Percentiles rank a stretch among this genome's conserved stretches.
These are phyloP conservation scores for Venturia canescens DNA, from an alignment of 1,140 invertebrate genomes.

Conservation along the genomic window DNA sequence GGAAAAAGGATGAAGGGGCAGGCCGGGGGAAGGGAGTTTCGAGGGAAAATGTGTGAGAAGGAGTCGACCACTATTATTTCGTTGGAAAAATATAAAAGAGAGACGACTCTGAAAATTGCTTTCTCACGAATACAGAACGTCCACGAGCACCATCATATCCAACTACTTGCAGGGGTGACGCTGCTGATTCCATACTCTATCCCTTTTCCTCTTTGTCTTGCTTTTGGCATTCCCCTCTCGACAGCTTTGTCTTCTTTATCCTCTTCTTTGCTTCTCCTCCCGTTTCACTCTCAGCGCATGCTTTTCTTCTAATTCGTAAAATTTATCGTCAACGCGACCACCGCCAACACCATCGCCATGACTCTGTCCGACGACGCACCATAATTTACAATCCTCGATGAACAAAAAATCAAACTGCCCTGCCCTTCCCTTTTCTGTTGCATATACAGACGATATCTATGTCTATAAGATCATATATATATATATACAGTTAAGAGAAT, in stretches of 20 bases:
- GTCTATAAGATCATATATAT: neutral
- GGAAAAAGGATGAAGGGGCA: too few relatives aligned
- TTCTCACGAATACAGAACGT: conserved; percentile 58
- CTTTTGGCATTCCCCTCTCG: conserved; percentile 40
- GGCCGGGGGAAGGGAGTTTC: neutral
- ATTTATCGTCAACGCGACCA: conserved; percentile 43
- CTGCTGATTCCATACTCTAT: conserved; percentile 31
- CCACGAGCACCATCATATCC: conserved; percentile 11
- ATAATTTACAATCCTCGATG: conserved; percentile 56
- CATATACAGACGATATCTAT: too few relatives aligned
- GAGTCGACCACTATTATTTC: conserved; percentile 58
- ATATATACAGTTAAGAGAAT: conserved; percentile 34
- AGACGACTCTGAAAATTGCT: conserved; percentile 60
- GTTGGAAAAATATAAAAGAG: conserved; percentile 59
- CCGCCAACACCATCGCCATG: neutral
- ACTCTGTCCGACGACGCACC: conserved; percentile 51
- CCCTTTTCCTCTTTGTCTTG: conserved; percentile 41
- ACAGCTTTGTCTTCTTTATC: conserved; percentile 32
- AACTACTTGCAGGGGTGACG: neutral
- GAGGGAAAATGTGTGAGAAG: conserved; percentile 33
- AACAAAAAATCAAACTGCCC: conserved; percentile 32
- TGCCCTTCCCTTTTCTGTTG: neutral
- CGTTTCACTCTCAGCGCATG: conserved; percentile 18
- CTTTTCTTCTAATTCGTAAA: conserved; percentile 56
- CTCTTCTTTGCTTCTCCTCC: conserved; percentile 49